Base-by-base conservation (phyloP, 2,113 vertebrate species). In the Gnathonemus echidnorhynchus region DNA sequence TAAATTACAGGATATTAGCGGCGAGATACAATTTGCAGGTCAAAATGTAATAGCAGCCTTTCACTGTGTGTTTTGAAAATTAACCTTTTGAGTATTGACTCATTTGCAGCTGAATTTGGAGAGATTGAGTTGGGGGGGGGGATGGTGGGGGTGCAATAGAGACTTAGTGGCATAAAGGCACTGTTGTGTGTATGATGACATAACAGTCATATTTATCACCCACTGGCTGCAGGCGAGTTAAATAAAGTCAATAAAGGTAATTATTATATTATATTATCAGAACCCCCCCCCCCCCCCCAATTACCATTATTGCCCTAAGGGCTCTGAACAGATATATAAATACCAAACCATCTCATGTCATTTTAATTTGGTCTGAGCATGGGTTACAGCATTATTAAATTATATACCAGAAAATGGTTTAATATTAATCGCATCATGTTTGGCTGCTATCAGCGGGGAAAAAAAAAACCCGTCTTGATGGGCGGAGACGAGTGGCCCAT, bases 21-120 rank as follows among this genome's bases (percentile, higher is more conserved):
- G 94, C 94, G 95, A 95, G 95, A 96, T 95, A 93, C 95, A 96
- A 96, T 97, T 97, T 97, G 92, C 94, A 95, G 97, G 96, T 97
- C 97, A 96, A 94, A 94, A 94, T 93, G 93, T 97, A 96, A 97
- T 95, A 92, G 94, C 95, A 95, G 95, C 95, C 96, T 96, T 96
- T 96, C 94, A 95, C 93, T 94, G 93, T 93, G 93, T 93, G 97
- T 97, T 97, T 95, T 96, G 95, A 96, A 97, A 97, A 96, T 96
- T 94, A 97, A 95, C 96, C 95, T 97, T 95, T 94, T 91, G 93
- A 94, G 92, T 93, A 93, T 93, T 94, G 94, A 94, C 95, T 96
- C 90, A 66, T 96, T 96, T 93, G 92, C 93, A 96, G 93, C 92
- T 95, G 94, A 94, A 91, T 35, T 89, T 90, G 45, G 24, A 53